Evolutionary conservation across 2,888 invertebrate species (phyloP).

Genomic region (Dynastes hyllus): DNA sequence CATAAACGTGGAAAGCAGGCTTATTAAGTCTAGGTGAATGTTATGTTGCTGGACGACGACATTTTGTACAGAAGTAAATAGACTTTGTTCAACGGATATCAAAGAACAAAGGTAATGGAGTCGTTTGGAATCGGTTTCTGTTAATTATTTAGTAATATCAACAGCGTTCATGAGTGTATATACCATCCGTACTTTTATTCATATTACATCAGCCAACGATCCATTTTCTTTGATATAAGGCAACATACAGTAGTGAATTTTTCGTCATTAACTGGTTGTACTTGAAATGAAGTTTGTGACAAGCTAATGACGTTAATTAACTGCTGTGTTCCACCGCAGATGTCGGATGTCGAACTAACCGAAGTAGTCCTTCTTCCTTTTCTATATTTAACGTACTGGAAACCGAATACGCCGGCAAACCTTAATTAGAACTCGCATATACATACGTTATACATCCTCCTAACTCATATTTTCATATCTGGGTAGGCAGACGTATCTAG

Average conservation of each 20-base stretch:
- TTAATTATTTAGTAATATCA: too few species aligned
- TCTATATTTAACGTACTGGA: constrained; percentile 8
- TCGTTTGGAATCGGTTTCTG: too few species aligned
- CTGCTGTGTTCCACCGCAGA: constrained; percentile 4
- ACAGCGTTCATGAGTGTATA: too few species aligned
- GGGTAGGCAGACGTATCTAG: too few species aligned
- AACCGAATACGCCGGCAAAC: background rate
- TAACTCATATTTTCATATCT: constrained; percentile 12
- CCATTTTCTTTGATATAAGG: background rate
- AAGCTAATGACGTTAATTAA: constrained; percentile 29
- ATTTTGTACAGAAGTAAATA: too few species aligned
- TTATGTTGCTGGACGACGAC: too few species aligned
- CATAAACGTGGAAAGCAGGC: too few species aligned
- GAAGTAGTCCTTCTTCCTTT: background rate
- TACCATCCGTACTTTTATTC: too few species aligned
- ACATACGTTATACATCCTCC: background rate
- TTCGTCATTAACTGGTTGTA: background rate
- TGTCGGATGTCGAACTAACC: background rate
- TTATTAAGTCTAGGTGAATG: too few species aligned
- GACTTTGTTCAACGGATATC: too few species aligned
- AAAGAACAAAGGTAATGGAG: too few species aligned
- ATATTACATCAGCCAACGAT: background rate
- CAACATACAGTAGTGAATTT: background rate
- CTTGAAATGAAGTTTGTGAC: constrained; percentile 4
- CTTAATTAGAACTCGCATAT: constrained; percentile 12